These are phyloP conservation scores for Eristalis pertinax DNA, from an alignment of 2,888 invertebrate genomes.

Conservation along the genomic window DNA sequence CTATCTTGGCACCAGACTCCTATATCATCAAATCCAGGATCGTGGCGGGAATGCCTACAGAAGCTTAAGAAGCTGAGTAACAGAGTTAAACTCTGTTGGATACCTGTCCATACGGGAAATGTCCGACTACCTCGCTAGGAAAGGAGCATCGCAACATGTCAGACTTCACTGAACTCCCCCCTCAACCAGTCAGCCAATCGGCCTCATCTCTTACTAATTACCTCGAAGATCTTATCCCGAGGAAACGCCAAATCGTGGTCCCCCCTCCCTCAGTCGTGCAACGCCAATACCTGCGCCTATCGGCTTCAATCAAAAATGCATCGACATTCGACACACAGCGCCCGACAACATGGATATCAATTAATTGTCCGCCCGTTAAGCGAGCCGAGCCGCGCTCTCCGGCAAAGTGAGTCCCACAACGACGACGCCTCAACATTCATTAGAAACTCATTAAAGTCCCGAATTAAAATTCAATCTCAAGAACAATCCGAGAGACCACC, in stretches of 20 bases:
- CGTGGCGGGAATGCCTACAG: no score
- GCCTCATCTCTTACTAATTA: background rate
- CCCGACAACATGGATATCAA: constrained; percentile 16
- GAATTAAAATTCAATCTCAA: constrained; percentile 58
- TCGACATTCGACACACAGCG: background rate
- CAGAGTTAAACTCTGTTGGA: no score
- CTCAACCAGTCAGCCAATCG: background rate
- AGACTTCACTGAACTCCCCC: no score
- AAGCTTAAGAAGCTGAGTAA: no score
- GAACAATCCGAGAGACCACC: constrained; percentile 43
- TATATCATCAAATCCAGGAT: no score
- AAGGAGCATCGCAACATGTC: no score
- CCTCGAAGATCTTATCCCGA: constrained; percentile 4
- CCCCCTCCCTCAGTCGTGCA: background rate
- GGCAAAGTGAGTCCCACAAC: background rate
- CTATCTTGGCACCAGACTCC: no score
- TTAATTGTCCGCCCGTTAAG: constrained; percentile 57
- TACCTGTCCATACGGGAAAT: no score
- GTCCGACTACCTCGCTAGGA: no score
- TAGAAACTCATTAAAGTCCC: constrained; percentile 55
- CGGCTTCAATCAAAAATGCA: constrained; percentile 23
- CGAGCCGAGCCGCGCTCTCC: constrained; percentile 39
- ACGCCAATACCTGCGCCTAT: constrained; percentile 23
- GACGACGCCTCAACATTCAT: constrained; percentile 26
- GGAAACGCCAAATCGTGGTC: constrained; percentile 16